phyloP scores from a whole-genome alignment of 2,797 vertebrate genomes.

The Gymnoscopelus microlampas region DNA sequence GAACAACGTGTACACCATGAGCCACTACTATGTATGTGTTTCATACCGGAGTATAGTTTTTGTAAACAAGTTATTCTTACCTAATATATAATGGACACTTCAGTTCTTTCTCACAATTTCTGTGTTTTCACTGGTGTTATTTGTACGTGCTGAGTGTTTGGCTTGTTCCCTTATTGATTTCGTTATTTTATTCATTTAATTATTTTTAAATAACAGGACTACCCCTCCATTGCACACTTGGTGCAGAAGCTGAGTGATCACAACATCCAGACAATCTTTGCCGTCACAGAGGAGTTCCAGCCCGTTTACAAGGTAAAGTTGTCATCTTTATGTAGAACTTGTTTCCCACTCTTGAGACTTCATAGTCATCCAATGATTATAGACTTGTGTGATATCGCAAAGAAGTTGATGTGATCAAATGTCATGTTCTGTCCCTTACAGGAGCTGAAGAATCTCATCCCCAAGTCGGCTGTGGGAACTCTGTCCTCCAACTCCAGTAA shows the following conservation, averaged over 20 bases:
- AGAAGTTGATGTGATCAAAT: not conserved
- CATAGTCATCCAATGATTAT: not conserved
- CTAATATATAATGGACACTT: not conserved
- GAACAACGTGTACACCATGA: constrained; percentile 95
- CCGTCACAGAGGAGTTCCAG: constrained; percentile 97
- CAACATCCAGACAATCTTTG: constrained; percentile 99
- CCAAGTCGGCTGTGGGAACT: constrained; percentile 96
- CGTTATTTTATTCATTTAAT: not conserved
- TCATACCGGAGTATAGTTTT: not conserved
- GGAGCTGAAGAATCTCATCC: constrained; percentile 97
- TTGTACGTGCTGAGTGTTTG: not conserved
- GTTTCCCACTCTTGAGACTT: not conserved
- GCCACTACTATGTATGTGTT: constrained; percentile 91
- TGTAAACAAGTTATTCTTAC: not conserved
- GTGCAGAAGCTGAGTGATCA: constrained; percentile 98
- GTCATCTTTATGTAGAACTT: not conserved
- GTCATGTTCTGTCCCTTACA: constrained; percentile 55
- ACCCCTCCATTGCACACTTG: constrained; percentile 96
- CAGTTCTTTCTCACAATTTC: no score
- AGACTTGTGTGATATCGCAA: not conserved
- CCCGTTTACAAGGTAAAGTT: constrained; percentile 92
- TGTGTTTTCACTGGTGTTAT: not conserved
- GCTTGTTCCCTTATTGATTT: not conserved
- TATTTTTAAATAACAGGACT: constrained; percentile 80
- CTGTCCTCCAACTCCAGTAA: constrained; percentile 97